Evolutionary conservation across 2,797 vertebrate genomes (phyloP), one percentile per base, ranked within the genome.

Genomic region (Anguilla anguilla): DNA sequence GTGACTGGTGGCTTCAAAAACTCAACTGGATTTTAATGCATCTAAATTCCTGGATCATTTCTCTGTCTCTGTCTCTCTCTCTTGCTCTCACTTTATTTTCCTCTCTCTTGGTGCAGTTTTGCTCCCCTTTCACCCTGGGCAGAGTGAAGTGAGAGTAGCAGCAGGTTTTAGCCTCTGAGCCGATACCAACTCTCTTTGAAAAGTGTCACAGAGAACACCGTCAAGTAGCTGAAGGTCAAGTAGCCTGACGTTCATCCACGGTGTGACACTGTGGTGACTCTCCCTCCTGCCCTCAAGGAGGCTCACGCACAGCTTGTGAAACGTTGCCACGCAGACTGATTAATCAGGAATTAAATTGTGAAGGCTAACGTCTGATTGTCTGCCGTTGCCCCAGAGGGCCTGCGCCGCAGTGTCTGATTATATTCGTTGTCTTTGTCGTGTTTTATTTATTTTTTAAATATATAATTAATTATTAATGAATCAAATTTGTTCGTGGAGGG

Each of bases 31-130:
- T 74, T 31, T 39, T 39, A 39, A 79, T 35, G 5, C 74, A 11
- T 22, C 31, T n/a, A n/a, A 67, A 67, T 39, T 5, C 3, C 84
- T 87, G 59, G 35, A 31, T 85, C 39, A 31, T 43, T 7, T 84
- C 9, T 9, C 64, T 28, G 1, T 6, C 85, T 87, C 89, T 89
- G 88, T 84, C 49, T 39, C 85, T 90, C 43, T 15, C n/a, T 57
- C 55, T 86, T 17, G 1, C 43, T 85, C 84, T 51, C n/a, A n/a
- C n/a, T n/a, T n/a, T n/a, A n/a, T n/a, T n/a, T n/a, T n/a, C n/a
- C n/a, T 86, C 85, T 74, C n/a, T 88, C 15, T 39, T 17, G 39
- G 39, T 64, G 25, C 25, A 25, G 61, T 64, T 64, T 64, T 28
- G 28, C 10, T 72, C n/a, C 67, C 10, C 7, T 13, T 31, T 0